A percentile compares a stretch with the other conserved stretches of the same genome.
Evolutionary conservation across 2,888 invertebrate genomes (phyloP).

Genomic region (Stegophylla sp.): DNA sequence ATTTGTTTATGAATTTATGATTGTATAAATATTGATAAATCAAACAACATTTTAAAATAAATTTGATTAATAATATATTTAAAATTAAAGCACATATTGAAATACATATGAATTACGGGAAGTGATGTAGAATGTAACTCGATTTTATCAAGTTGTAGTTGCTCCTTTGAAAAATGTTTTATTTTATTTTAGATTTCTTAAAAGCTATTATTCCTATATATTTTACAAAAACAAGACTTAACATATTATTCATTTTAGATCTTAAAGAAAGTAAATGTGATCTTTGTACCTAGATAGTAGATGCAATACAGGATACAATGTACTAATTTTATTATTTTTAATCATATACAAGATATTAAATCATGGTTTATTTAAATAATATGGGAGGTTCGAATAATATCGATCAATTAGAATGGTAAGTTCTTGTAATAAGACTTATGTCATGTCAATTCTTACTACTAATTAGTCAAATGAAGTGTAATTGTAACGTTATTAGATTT

Average conservation of each 20-base stretch:
- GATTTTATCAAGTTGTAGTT: background rate
- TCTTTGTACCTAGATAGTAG: too few relatives aligned
- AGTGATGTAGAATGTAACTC: constrained; percentile 19
- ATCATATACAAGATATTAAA: too few relatives aligned
- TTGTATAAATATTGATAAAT: background rate
- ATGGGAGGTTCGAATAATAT: background rate
- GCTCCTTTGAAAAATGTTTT: background rate
- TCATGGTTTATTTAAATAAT: background rate
- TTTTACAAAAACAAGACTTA: background rate
- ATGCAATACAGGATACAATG: too few relatives aligned
- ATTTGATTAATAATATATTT: constrained; percentile 42
- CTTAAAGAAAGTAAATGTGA: too few relatives aligned
- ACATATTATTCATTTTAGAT: too few relatives aligned
- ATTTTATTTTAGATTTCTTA: background rate
- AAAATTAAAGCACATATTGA: background rate
- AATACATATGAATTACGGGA: background rate
- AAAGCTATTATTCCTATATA: background rate
- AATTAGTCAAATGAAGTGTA: background rate
- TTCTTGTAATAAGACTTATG: background rate
- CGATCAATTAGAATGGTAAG: background rate
- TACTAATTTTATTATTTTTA: too few relatives aligned
- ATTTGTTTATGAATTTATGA: constrained; percentile 1
- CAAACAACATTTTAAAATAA: constrained; percentile 21
- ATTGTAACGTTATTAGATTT: background rate
- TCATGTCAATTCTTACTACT: background rate